Base-by-base conservation (phyloP, 2,888 invertebrate species). In the Pyralis farinalis region DNA sequence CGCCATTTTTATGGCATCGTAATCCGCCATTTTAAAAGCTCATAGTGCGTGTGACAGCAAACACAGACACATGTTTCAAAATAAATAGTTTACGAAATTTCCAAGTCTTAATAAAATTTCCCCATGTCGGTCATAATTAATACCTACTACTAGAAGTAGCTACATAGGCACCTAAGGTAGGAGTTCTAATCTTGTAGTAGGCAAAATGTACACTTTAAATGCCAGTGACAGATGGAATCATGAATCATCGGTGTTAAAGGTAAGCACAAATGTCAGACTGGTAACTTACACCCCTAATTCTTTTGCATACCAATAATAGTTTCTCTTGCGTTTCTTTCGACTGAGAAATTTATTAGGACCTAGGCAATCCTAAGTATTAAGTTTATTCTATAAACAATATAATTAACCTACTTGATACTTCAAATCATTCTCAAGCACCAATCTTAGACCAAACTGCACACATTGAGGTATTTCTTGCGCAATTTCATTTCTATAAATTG, bases 401-500 rank as follows among this genome's bases (percentile, higher is more conserved):
- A 39, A 40, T 33, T 48, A 41, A 28, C 22, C 40, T 49, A 44
- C 37, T 20, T 8, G 34, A 34, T 27, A 37, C 39, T 40, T 25
- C 21, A 37, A 10, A 43, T 34, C 30, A 44, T 43, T 42, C 16
- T 16, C 48, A 53, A 58, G 59, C 62, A 62, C 62, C 62, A 58
- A 47, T 49, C 45, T 55, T 58, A 58, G 58, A 62, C 57, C 55
- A 56, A 45, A 39, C 44, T 34, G 22, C 25, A 11, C 22, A 41
- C 27, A 20, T 31, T 41, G 35, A 35, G 42, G 25, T 22, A 28
- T 37, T n/a, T 28, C 2, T 16, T 4, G 16, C 4, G 4, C 16
- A 2, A 16, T 2, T 16, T 16, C 16, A 16, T 16, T 2, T 16
- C 16, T 16, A 4, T 3, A 16, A 4, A 16, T 16, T 16, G 4